Evolutionary conservation across 2,797 vertebrate species (phyloP), one percentile per base, ranked within the genome.

Genomic region (Discoglossus pictus): DNA sequence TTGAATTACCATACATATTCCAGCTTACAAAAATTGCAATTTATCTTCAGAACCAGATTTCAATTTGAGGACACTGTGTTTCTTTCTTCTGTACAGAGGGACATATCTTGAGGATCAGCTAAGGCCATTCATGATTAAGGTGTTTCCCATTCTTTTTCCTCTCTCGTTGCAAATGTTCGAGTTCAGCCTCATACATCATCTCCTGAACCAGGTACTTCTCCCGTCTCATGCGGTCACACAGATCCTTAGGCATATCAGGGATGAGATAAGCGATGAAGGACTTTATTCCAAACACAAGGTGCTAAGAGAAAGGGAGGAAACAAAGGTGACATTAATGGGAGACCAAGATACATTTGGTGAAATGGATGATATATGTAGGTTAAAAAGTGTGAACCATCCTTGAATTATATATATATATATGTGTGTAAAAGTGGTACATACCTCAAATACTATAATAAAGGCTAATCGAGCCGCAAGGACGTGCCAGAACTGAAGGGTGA

Each of bases 381-480:
- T n/a, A n/a, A n/a, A n/a, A n/a, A n/a, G n/a, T n/a, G n/a, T n/a
- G n/a, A n/a, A n/a, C n/a, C n/a, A n/a, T n/a, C n/a, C n/a, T n/a
- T n/a, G n/a, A n/a, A n/a, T n/a, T n/a, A n/a, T n/a, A n/a, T n/a
- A 34, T 18, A n/a, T 38, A 60, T 0, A 62, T 15, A 59, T 73
- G 21, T 7, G 80, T 76, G n/a, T 74, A 40, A 15, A 24, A 23
- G 3, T 12, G 4, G n/a, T 24, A 87, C 91, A 83, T 35, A 98
- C 97, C 95, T 99, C 97, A 78, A 99, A 99, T 40, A 99, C 96
- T 1, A 98, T 99, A 72, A 99, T 98, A 87, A 99, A 99, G 78
- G 97, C 96, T 80, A 99, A 65, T 8, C 97, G 89, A 46, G 97
- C 97, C 66, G 97, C 97, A 44, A 99, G 82, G 72, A 99, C 96